phyloP scores from a whole-genome alignment of 2,113 vertebrate genomes.

The Corythaixoides concolor region DNA sequence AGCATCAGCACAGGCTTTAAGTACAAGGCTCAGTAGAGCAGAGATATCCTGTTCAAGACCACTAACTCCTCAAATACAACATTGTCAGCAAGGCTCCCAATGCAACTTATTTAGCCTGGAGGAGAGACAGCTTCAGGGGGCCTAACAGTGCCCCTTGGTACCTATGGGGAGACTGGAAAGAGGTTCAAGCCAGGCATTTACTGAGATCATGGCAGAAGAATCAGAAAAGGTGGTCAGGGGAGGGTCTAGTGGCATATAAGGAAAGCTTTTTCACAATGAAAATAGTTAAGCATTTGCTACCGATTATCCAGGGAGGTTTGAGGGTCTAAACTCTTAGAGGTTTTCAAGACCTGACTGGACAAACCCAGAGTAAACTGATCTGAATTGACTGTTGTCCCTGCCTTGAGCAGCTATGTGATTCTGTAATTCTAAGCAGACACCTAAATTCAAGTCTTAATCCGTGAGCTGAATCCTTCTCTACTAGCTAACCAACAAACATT shows the following conservation, averaged over 20 bases:
- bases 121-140: neutral
- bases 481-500: neutral
- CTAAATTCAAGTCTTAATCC: neutral
- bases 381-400: neutral
- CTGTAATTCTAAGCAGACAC: neutral
- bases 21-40: neutral
- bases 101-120: neutral
- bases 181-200: neutral
- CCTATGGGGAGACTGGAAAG: neutral
- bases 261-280: neutral
- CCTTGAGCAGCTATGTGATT: neutral
- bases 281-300: neutral
- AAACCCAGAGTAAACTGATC: neutral
- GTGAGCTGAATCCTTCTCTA: neutral
- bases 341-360: neutral
- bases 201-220: neutral
- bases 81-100: neutral
- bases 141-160: neutral
- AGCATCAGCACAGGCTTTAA: neutral
- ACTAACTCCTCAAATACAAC: neutral
- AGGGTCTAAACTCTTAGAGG: neutral
- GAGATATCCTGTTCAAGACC: neutral
- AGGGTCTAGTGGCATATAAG: neutral
- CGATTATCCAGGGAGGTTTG: neutral
- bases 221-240: accelerated